Evolutionary conservation across 2,797 vertebrate species (phyloP).

Genomic region (Enteromius fasciolatus): DNA sequence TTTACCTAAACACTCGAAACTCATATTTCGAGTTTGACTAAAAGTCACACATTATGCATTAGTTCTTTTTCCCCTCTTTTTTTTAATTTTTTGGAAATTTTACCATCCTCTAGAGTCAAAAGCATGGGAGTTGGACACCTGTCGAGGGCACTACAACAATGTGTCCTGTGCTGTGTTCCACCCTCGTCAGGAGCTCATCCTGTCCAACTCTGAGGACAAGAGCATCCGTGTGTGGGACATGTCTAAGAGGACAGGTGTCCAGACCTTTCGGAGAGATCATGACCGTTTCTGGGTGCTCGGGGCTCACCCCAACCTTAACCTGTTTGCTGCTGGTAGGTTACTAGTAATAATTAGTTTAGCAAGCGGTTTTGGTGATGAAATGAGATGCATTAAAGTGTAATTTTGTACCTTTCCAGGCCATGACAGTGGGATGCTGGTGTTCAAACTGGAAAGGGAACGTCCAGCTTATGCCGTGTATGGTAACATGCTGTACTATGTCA

Average conservation of each 20-base stretch:
- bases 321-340: conserved; percentile 90
- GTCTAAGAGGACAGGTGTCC: conserved; percentile 96
- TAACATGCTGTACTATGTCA: conserved; percentile 92
- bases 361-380: not conserved
- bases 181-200: conserved; percentile 94
- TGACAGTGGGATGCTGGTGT: conserved; percentile 96
- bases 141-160: conserved; percentile 97
- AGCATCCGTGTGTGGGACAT: conserved; percentile 98
- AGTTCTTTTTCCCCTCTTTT: not conserved
- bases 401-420: conserved; percentile 78
- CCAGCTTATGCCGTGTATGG: conserved; percentile 93
- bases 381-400: not conserved
- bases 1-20: not conserved
- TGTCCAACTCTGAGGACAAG: conserved; percentile 98
- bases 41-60: not conserved
- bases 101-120: conserved; percentile 83
- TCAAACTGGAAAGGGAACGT: conserved; percentile 93
- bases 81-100: not conserved
- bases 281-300: conserved; percentile 98
- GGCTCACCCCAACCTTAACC: conserved; percentile 96
- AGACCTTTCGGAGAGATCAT: conserved; percentile 95
- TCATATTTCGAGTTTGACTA: not conserved
- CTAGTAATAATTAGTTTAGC: not conserved
- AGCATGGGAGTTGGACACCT: conserved; percentile 97
- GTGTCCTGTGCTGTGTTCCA: conserved; percentile 97